Base-by-base conservation (phyloP, 2,797 vertebrate genomes). In the Adrianichthys oophorus region DNA sequence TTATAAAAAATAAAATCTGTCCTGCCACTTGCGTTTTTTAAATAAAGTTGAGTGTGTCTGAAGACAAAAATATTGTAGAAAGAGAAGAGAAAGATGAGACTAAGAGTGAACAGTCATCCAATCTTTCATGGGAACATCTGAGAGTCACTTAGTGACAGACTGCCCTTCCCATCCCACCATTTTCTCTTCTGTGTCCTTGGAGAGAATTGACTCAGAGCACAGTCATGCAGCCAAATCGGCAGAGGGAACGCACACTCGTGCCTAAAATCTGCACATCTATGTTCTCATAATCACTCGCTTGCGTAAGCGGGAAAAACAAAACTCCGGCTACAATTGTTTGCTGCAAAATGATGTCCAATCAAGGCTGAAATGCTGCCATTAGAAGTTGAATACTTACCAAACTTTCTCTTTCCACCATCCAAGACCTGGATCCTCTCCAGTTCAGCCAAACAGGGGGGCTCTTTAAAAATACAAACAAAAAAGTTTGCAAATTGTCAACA, bases 391-490 rank as follows among this genome's bases (percentile, higher is more conserved):
- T 54, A 91, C 95, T 81, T 90, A 98, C 97, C 97, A 41, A 91
- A 93, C 82, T 92, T 95, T 84, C 93, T 95, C 84, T 96, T 95
- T 72, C 94, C 93, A 15, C 94, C 95, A 51, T 98, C 96, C 66
- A 97, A 92, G 64, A 97, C 94, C 90, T 99, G 97, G 76, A 96
- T 94, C 74, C 91, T 93, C 85, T 98, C 96, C 13, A 99, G 91
- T 81, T 98, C 97, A 2, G 87, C 86, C 75, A 99, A 92, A 68
- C 97, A 99, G 51, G 94, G 94, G 4, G 97, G 96, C 82, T 99
- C 96, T 98, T 82, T 50, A 76, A 65, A 58, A n/a, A 77, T 65
- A 18, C 57, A 32, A 59, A 15, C 54, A 51, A 37, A 42, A 24
- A 24, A 41, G 15, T 45, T 24, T 48, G 42, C 24, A 42, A 44